A percentile compares a stretch with the other conserved stretches of the same genome.
Evolutionary conservation across 2,113 vertebrate species (phyloP).

Genomic region (Semnornis frantzii): DNA sequence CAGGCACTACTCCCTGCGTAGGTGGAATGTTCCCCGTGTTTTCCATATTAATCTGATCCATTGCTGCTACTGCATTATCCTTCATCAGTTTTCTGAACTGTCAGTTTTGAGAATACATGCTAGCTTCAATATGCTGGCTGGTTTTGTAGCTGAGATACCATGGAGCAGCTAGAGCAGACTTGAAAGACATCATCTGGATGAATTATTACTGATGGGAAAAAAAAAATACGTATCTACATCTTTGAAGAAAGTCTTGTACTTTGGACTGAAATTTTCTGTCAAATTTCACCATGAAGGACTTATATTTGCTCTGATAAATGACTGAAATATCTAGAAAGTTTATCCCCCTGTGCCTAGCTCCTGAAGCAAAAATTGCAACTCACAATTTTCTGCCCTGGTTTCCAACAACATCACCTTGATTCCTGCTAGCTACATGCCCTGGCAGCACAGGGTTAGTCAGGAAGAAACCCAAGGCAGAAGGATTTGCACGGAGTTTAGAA

Average conservation of each 20-base stretch:
- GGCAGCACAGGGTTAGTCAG: background rate
- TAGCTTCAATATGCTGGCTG: background rate
- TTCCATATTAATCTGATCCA: slow-evolving; percentile 41
- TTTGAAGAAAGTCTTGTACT: background rate
- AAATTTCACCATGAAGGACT: background rate
- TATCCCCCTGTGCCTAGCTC: background rate
- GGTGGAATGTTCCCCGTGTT: slow-evolving; percentile 27
- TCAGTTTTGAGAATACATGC: slow-evolving; percentile 3
- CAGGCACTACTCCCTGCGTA: background rate
- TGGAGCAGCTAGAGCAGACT: slow-evolving; percentile 5
- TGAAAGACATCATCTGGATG: slow-evolving; percentile 8
- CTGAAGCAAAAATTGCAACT: background rate
- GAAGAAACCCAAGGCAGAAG: background rate
- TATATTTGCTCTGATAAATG: background rate
- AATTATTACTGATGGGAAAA: background rate
- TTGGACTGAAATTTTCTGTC: background rate
- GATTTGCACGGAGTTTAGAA: background rate
- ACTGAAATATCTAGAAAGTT: background rate
- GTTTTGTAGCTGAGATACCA: background rate
- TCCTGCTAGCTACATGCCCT: background rate
- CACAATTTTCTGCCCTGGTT: background rate
- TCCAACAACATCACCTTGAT: background rate
- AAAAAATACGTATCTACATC: background rate
- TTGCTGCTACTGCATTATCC: slow-evolving; percentile 9
- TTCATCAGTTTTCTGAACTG: slow-evolving; percentile 36